Base-by-base conservation (phyloP, 2,113 vertebrate genomes). In the Petrocephalus microphthalmus region DNA sequence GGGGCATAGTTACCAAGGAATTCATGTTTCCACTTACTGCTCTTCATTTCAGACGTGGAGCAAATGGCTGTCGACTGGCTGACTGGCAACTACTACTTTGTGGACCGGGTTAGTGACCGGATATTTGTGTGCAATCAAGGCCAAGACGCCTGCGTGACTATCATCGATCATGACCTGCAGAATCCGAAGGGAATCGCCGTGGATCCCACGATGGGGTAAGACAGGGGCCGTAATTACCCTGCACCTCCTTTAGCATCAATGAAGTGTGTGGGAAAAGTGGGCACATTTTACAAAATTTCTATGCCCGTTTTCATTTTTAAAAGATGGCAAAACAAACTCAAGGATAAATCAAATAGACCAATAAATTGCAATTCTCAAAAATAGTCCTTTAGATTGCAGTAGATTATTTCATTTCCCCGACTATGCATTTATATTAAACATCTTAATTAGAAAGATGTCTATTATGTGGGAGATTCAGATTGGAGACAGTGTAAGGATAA, bases 11-110 rank as follows among this genome's bases (percentile, higher is more conserved):
- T 78, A 29, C 37, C 52, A 15, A 54, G 5, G 7, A 22, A 51
- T 49, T 88, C 53, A 81, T 78, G 54, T 6, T 56, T 54, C 71
- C 42, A 54, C 88, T 91, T 84, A 42, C 47, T 45, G 7, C 37
- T 88, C 87, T 47, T 82, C 13, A 89, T 53, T 94, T 82, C 94
- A 99, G 98, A 98, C 93, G 95, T 97, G 8, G 97, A 98, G 53
- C 96, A 98, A 90, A 96, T 99, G 95, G 97, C 96, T 0, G 92
- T 99, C 0, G 98, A 99, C 92, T 99, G 98, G 98, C 94, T 99
- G 47, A 98, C 97, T 0, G 97, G 97, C 15, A 99, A 99, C 93
- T 93, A 97, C 57, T 99, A 99, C 92, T 99, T 99, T 89, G 95
- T 98, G 92, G 97, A 99, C 92, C 95, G 96, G 0, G 87, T 96